Conservation (phyloP, 2,113 vertebrate species). For the Strigops habroptila region DNA sequence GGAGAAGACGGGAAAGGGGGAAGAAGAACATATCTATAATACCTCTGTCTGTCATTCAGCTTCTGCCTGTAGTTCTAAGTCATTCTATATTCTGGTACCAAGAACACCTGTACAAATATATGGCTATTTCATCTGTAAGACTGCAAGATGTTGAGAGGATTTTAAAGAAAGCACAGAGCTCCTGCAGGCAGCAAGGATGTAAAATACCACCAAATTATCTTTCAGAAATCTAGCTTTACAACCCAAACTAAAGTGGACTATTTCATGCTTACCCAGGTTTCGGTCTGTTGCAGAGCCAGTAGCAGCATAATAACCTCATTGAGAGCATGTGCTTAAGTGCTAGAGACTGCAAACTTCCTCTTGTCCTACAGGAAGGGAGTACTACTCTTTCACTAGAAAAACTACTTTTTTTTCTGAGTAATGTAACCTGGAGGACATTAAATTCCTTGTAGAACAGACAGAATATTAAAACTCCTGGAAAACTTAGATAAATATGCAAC, state of each 20-base stretch:
- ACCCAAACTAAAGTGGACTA: background rate
- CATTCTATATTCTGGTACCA: background rate
- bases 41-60: background rate
- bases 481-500: background rate
- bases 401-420: background rate
- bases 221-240: background rate
- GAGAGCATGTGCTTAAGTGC: background rate
- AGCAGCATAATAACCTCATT: background rate
- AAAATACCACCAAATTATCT: background rate
- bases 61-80: background rate
- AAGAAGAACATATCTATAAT: background rate
- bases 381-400: background rate
- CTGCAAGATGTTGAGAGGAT: background rate
- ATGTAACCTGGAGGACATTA: background rate
- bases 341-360: constrained; percentile 16
- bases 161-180: background rate
- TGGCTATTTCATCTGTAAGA: background rate
- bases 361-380: background rate
- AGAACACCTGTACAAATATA: background rate
- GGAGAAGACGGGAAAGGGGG: background rate
- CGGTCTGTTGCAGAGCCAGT: background rate
- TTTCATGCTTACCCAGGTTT: background rate
- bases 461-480: background rate
- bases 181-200: background rate
- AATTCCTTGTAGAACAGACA: background rate